These are phyloP conservation scores for Muraenolepis orangiensis DNA, from an alignment of 2,797 vertebrate species.

Conservation along the genomic window DNA sequence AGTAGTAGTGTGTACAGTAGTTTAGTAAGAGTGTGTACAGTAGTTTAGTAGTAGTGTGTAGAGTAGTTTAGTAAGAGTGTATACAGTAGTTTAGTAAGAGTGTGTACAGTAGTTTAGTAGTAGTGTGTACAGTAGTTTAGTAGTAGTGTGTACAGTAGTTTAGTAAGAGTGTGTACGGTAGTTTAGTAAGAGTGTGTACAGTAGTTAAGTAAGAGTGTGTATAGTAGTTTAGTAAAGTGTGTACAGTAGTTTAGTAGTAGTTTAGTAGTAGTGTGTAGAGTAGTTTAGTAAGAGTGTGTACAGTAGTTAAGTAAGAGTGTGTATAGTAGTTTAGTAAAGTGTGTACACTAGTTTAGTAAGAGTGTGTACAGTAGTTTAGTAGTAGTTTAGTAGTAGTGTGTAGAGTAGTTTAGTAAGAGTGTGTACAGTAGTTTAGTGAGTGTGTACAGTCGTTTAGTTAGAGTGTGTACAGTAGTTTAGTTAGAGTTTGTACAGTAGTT, in stretches of 20 bases:
- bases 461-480: slow-evolving; percentile 2
- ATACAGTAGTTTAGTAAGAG: too few species aligned
- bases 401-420: background rate
- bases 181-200: too few species aligned
- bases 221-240: too few species aligned
- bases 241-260: too few species aligned
- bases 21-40: slow-evolving; percentile 1
- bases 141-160: too few species aligned
- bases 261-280: slow-evolving; percentile 1
- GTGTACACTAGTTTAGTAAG: background rate
- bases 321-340: too few species aligned
- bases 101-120: background rate
- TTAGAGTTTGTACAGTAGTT: too few species aligned
- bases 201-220: slow-evolving; percentile 1
- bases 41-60: too few species aligned
- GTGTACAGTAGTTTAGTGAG: slow-evolving; percentile 2
- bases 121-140: slow-evolving; percentile 2
- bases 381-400: too few species aligned
- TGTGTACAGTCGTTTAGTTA: background rate
- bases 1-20: background rate
- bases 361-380: slow-evolving; percentile 2
- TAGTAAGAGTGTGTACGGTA: background rate
- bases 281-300: too few species aligned
- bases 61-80: slow-evolving; percentile 1
- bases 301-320: background rate